Evolutionary conservation across 2,113 vertebrate species (phyloP), one percentile per base, ranked within the genome.

Genomic region (Anseranas semipalmata): DNA sequence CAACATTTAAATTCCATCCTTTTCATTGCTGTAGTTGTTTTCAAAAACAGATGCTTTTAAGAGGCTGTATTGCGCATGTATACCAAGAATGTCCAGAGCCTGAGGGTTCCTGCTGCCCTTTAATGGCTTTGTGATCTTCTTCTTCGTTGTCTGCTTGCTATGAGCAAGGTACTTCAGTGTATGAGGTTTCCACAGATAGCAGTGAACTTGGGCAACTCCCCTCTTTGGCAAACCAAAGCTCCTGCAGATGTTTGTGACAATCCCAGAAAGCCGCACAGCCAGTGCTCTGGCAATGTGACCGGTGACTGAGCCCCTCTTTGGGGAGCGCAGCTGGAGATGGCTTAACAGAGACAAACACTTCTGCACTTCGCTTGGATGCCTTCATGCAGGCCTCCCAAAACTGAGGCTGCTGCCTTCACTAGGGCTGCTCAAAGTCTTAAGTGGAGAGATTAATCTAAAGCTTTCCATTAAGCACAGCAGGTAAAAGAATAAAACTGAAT

Each of bases 41-140:
- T 85, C 77, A 87, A 92, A 94, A n/a, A 65, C 79, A 90, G 45
- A 13, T 66, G 86, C 95, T 95, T 96, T 89, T 89, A 90, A 78
- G 59, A 91, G 68, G 80, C 48, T 48, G 68, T 16, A 6, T 13
- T 82, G 79, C 92, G 68, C 48, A 6, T 52, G 52, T 71, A 60
- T 52, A 58, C 76, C 3, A 48, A 92, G 90, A 56, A 73, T 53
- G 66, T 65, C 78, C 89, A 93, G 88, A 82, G 89, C 94, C 89
- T 1, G 46, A 63, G 84, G 96, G 88, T 16, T 89, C 83, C 85
- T 5, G 2, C 67, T 93, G 80, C 56, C 67, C 80, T 60, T 81
- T 52, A 92, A 89, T 81, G 92, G 77, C 90, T 92, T 75, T 85
- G 66, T 68, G 73, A 83, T 77, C 92, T 78, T 86, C 46, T 73